Base-by-base conservation (phyloP, 2,888 invertebrate species). In the Meliscaeva auricollis region DNA sequence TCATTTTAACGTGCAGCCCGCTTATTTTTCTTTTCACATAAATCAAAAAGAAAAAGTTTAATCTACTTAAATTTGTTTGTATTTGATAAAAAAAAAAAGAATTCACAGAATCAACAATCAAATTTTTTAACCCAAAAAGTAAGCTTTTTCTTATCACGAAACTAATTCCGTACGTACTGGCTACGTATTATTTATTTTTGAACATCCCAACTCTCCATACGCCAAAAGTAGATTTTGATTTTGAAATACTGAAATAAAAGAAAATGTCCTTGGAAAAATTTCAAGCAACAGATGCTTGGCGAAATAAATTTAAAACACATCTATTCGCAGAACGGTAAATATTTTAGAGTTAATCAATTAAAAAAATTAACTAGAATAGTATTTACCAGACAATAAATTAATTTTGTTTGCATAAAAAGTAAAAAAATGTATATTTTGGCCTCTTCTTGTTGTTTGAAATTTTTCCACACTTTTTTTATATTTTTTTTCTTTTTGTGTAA, bases 191-290 rank as follows among this genome's bases (percentile, higher is more conserved):
- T 17, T 38, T 0, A 41, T n/a, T 26, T 26, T 3, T 26, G 26
- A 38, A 20, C n/a, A 56, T 32, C 5, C 13, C 38, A 48, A 52
- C n/a, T 13, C 5, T 4, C 2, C 60, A 54, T 46, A 50, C 64
- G n/a, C 22, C n/a, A 35, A 17, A 77, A 82, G 72, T 77, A 77
- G 73, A 66, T 54, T 78, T 74, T 44, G 38, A n/a, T n/a, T n/a
- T n/a, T n/a, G n/a, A 13, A 15, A n/a, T 8, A 30, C 44, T 15
- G 3, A 69, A 48, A 56, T 9, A n/a, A 38, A 22, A 74, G 35
- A 74, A 44, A 79, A 91, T 91, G 91, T 91, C 91, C 74, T 88
- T 90, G 87, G 90, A 90, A 88, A 90, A 90, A 89, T 91, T 91
- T 89, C 89, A 91, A 89, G 89, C 90, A 83, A 89, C 85, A 76